Conservation (phyloP, 1,140 invertebrate species). For the Lamellibrachia luymesi region DNA sequence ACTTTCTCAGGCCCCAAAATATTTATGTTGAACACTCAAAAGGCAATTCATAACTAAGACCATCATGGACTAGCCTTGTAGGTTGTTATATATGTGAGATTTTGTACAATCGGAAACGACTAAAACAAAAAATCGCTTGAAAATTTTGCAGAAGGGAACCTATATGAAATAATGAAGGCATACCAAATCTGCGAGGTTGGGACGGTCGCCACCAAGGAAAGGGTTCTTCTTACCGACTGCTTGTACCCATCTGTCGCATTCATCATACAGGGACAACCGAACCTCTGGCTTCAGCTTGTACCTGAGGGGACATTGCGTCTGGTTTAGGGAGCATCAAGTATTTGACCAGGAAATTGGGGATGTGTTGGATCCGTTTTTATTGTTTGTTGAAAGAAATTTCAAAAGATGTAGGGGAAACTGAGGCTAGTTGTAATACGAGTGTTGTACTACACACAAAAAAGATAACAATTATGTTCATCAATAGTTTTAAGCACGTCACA, state of each 20-base stretch:
- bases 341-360: not conserved
- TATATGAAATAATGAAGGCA: slow-evolving; percentile 27
- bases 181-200: slow-evolving; percentile 87
- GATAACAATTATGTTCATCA: no score
- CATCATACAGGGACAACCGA: slow-evolving; percentile 83
- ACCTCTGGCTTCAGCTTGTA: slow-evolving; percentile 86
- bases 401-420: not conserved
- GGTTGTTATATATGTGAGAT: not conserved
- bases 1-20: no score
- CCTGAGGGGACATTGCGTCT: slow-evolving; percentile 52
- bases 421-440: no score
- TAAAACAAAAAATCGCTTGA: not conserved
- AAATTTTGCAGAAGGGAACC: not conserved
- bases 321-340: not conserved
- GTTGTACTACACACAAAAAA: no score
- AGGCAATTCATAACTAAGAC: not conserved
- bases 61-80: not conserved
- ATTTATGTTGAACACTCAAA: no score
- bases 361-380: not conserved
- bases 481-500: no score
- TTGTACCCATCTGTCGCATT: slow-evolving; percentile 77
- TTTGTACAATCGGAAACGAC: not conserved
- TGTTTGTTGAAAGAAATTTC: not conserved
- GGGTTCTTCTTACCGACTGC: slow-evolving; percentile 68
- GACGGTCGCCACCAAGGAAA: slow-evolving; percentile 80